phyloP scores from a whole-genome alignment of 2,113 vertebrate species.

The Alethe diademata region DNA sequence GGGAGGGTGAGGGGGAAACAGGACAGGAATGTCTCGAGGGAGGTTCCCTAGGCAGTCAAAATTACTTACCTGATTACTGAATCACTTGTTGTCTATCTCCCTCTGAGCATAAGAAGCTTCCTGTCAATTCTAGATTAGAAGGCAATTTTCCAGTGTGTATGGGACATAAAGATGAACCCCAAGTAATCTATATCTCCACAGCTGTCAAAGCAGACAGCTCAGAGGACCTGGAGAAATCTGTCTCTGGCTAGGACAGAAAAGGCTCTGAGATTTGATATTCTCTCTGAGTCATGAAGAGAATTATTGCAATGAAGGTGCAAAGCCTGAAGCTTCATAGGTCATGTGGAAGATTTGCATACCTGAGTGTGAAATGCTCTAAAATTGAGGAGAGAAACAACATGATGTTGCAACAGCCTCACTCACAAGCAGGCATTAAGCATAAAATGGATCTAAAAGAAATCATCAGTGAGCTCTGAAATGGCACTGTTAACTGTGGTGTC shows the following conservation, averaged over 20 bases:
- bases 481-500: not conserved
- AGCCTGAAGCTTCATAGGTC: not conserved
- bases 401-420: not conserved
- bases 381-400: not conserved
- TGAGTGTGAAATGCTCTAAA: not conserved
- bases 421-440: not conserved
- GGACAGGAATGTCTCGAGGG: not conserved
- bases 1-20: not conserved
- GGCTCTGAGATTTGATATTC: not conserved
- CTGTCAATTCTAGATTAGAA: not conserved
- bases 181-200: not conserved
- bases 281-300: not conserved
- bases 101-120: not conserved
- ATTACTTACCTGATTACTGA: not conserved
- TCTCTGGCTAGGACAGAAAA: not conserved
- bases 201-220: not conserved
- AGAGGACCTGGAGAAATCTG: not conserved
- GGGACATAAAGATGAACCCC: not conserved
- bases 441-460: not conserved
- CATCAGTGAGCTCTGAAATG: not conserved
- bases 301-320: not conserved
- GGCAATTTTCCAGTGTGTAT: not conserved
- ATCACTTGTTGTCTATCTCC: not conserved
- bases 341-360: not conserved
- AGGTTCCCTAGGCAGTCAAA: not conserved